Percentiles rank a stretch among this genome's conserved stretches.
These are phyloP conservation scores for Meloe dianella DNA, from an alignment of 2,888 invertebrate species.

Conservation along the genomic window DNA sequence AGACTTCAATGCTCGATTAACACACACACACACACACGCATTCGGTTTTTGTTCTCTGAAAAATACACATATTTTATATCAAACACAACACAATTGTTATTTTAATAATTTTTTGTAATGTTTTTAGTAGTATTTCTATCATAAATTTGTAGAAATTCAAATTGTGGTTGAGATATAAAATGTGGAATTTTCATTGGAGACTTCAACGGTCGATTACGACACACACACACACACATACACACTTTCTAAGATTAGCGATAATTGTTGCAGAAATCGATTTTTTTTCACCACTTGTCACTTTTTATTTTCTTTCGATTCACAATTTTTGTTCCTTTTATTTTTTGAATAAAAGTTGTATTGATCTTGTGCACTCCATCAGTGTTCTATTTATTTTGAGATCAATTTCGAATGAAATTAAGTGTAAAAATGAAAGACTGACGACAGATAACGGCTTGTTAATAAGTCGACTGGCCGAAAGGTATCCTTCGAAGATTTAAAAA, in stretches of 20 bases:
- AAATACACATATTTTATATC: too few relatives aligned
- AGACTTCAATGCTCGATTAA: too few relatives aligned
- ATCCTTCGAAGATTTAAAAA: conserved; percentile 43
- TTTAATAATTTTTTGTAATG: too few relatives aligned
- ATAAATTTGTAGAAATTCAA: too few relatives aligned
- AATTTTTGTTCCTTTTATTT: neutral
- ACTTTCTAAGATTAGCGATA: neutral
- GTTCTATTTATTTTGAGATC: conserved; percentile 31
- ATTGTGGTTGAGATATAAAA: too few relatives aligned
- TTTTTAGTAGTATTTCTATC: too few relatives aligned
- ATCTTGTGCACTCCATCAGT: conserved; percentile 4
- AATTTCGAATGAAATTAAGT: conserved; percentile 48
- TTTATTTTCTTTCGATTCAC: neutral
- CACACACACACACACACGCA: too few relatives aligned
- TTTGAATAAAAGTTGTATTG: conserved; percentile 3
- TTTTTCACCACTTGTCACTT: neutral
- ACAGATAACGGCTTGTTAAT: conserved; percentile 43
- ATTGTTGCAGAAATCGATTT: conserved; percentile 19
- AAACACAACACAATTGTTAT: too few relatives aligned
- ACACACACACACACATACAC: too few relatives aligned
- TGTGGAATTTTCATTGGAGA: too few relatives aligned
- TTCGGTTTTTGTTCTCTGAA: too few relatives aligned
- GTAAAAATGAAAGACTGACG: conserved; percentile 51
- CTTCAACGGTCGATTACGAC: neutral
- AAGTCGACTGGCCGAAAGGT: conserved; percentile 38